These are phyloP conservation scores for Iguana delicatissima DNA, from an alignment of 2,797 vertebrate species.

Conservation along the genomic window DNA sequence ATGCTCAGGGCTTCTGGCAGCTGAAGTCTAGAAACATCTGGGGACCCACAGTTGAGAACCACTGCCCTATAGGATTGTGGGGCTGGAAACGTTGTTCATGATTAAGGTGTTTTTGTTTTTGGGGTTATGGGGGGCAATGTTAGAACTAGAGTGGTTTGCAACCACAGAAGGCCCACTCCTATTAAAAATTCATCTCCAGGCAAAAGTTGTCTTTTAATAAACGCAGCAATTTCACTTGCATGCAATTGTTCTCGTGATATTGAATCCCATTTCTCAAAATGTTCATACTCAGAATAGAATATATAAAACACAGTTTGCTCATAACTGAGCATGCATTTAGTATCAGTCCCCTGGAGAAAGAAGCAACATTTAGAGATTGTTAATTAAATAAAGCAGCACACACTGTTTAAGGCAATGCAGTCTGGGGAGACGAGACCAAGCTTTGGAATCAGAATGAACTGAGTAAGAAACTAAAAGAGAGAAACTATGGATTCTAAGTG, in stretches of 20 bases:
- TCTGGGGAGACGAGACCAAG: slow-evolving; percentile 11
- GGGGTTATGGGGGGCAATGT: no score
- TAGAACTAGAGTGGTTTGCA: slow-evolving; percentile 2
- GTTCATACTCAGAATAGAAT: background rate
- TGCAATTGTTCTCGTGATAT: background rate
- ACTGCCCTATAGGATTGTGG: no score
- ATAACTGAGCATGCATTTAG: slow-evolving; percentile 26
- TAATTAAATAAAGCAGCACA: slow-evolving; percentile 58
- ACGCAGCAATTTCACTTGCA: slow-evolving; percentile 5
- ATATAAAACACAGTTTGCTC: slow-evolving; percentile 31
- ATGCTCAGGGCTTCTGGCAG: no score
- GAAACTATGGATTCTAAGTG: background rate
- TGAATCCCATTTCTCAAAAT: slow-evolving; percentile 25
- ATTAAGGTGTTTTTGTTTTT: background rate
- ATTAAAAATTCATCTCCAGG: background rate
- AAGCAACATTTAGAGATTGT: slow-evolving; percentile 17
- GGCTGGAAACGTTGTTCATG: background rate
- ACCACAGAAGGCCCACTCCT: background rate
- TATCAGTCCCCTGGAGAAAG: slow-evolving; percentile 4
- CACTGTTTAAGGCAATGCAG: slow-evolving; percentile 43
- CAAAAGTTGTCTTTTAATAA: slow-evolving; percentile 18
- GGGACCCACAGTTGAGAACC: no score
- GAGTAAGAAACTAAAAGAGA: background rate
- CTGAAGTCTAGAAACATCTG: no score
- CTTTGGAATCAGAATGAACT: slow-evolving; percentile 42